These are phyloP conservation scores for Raphicerus campestris DNA, from an alignment of 2,113 vertebrate species.

Conservation along the genomic window DNA sequence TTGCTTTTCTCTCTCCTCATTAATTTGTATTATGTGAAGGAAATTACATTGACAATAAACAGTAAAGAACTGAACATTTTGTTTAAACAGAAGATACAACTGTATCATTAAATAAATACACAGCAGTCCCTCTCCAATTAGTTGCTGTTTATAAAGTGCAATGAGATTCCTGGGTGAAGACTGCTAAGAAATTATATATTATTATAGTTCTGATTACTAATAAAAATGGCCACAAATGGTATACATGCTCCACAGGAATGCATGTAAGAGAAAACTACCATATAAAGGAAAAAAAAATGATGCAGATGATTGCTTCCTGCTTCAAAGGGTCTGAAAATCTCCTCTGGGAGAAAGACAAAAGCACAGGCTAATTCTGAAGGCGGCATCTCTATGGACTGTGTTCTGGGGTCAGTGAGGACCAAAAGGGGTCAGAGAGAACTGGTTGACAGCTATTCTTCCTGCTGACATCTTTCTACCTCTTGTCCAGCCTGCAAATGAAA, in stretches of 20 bases:
- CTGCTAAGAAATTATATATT: background rate
- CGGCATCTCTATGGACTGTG: background rate
- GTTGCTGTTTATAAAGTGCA: conserved; percentile 38
- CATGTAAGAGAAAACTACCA: background rate
- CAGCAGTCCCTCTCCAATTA: conserved; percentile 43
- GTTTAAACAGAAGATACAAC: conserved; percentile 51
- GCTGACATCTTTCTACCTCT: background rate
- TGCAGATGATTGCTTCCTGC: background rate
- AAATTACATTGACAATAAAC: conserved; percentile 69
- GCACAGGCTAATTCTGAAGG: background rate
- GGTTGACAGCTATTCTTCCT: conserved; percentile 22
- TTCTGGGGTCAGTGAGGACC: background rate
- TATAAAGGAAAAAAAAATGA: background rate
- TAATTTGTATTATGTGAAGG: conserved; percentile 66
- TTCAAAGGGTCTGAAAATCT: background rate
- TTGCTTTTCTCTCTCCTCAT: conserved; percentile 65
- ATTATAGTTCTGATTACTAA: background rate
- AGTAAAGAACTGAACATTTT: conserved; percentile 64
- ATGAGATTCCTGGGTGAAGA: conserved; percentile 3
- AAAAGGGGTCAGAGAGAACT: background rate
- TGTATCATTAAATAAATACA: conserved; percentile 61
- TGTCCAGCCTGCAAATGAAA: background rate
- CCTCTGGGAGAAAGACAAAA: conserved; percentile 9
- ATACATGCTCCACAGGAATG: background rate
- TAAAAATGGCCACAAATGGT: conserved; percentile 3